Evolutionary conservation across 2,888 invertebrate genomes (phyloP), one percentile per base, ranked within the genome.

Genomic region (Petrolisthes manimaculis): DNA sequence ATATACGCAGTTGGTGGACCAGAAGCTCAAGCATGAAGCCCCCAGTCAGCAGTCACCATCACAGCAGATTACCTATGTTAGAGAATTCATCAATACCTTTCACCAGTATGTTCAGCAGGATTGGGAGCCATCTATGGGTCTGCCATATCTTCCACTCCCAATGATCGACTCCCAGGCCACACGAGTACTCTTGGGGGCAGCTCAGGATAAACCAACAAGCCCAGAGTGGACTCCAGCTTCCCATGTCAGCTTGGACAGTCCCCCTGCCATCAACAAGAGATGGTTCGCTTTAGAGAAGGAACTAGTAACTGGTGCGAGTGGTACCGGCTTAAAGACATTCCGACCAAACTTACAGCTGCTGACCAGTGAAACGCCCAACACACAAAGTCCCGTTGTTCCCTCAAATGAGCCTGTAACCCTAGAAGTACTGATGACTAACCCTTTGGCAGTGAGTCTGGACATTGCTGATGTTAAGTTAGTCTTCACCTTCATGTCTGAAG

Each of bases 311-410:
- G 95, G 95, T 90, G 95, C 95, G 4, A 95, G 95, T 88, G 95
- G 95, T 82, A 94, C 95, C 3, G 94, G 95, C 51, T 95, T 96
- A 5, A 95, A 96, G 94, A 95, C 96, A 91, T 97, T 97, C 93
- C 96, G 96, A 92, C 97, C 97, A 0, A 95, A 96, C 1, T 94
- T 96, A 55, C 96, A 96, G 91, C 94, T 97, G 84, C 96, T 96
- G 92, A 96, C 93, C 5, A 92, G 92, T 88, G 92, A 91, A 78
- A 93, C 93, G 24, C 92, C 93, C 89, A 93, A 94, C 92, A 92
- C 91, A 69, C 90, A 91, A 81, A 92, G 92, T 89, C 93, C 93
- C 9, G 83, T 92, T 37, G 92, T 89, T 24, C 84, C 90, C 91
- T 89, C 90, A 88, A 83, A 93, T 95, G 98, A 98, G 93, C 96